Base-by-base conservation (phyloP, 1,140 invertebrate species). In the Bathynomus jamesi region DNA sequence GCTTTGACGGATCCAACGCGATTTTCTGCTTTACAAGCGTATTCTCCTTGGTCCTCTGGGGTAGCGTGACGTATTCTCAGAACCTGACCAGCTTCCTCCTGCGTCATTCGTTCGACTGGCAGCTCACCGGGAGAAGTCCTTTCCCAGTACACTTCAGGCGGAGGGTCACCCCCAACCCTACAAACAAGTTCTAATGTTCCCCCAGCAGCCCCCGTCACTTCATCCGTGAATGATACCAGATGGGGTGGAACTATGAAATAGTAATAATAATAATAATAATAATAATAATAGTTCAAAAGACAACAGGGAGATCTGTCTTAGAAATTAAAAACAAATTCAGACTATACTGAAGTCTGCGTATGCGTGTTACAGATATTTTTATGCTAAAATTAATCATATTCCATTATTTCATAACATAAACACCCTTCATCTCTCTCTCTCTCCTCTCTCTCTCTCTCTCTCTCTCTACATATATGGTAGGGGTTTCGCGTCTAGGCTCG, bases 111-210 rank as follows among this genome's bases (percentile, higher is more conserved):
- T 62, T 88, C 86, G 0, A 91, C 90, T 84, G 94, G 91, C 79
- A 77, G 63, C 17, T 77, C 72, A 3, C 66, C 72, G 21, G 40
- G 40, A 74, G 91, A 91, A 80, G 94, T 90, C 78, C 93, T 89
- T 62, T 90, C 87, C 95, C 95, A 96, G 61, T 94, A 87, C 13
- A 96, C 89, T 76, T 91, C 89, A 0, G 94, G 92, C 28, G 86
- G 85, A 21, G 94, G 94, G 82, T 95, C 92, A 13, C 95, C 95
- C 66, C 91, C n/a, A 0, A 94, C 93, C 67, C 88, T 86, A 80
- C 95, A 98, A 62, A 91, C 89, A 80, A 98, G 94, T 73, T 91
- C 88, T 0, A 93, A 91, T 24, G 86, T 88, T 79, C 91, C 88
- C 11, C 92, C 91, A 71, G 89, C 86, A 70, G 93, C 84, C 61